Evolutionary conservation across 2,797 vertebrate genomes (phyloP).

Genomic region (Sebastes oblongus): DNA sequence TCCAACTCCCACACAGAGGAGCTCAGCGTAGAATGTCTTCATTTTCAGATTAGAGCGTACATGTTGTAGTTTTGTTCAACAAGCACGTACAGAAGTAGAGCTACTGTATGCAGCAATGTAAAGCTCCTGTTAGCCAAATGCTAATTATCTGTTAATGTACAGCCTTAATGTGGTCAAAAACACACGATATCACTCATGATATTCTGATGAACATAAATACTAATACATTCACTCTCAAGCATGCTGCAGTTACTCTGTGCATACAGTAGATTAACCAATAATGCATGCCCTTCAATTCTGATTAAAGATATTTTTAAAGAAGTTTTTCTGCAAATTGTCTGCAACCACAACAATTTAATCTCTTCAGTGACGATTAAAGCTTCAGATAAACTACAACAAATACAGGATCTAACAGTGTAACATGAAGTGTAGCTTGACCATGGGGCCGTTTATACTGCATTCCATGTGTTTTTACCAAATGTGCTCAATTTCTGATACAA

Average conservation of each 20-base stretch:
- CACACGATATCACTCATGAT: background rate
- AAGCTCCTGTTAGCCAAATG: background rate
- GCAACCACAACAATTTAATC: background rate
- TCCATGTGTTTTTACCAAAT: background rate
- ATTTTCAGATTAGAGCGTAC: background rate
- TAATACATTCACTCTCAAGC: conserved; percentile 20
- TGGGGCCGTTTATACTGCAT: background rate
- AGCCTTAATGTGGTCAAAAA: background rate
- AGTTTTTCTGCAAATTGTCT: background rate
- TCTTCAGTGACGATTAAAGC: background rate
- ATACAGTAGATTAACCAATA: background rate
- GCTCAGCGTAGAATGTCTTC: conserved; percentile 42
- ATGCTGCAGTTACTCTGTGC: conserved; percentile 26
- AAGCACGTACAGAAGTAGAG: background rate
- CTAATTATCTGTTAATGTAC: background rate
- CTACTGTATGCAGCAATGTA: background rate
- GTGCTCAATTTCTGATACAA: background rate
- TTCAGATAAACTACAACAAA: background rate
- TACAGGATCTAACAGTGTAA: background rate
- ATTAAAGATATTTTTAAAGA: too few relatives aligned
- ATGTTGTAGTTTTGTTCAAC: conserved; percentile 2
- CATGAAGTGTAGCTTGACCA: background rate
- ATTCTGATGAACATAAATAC: background rate
- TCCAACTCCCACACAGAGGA: conserved; percentile 5
- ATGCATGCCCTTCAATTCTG: background rate